These are phyloP conservation scores for Nomada ruficornis DNA, from an alignment of 2,888 invertebrate genomes.

Conservation along the genomic window DNA sequence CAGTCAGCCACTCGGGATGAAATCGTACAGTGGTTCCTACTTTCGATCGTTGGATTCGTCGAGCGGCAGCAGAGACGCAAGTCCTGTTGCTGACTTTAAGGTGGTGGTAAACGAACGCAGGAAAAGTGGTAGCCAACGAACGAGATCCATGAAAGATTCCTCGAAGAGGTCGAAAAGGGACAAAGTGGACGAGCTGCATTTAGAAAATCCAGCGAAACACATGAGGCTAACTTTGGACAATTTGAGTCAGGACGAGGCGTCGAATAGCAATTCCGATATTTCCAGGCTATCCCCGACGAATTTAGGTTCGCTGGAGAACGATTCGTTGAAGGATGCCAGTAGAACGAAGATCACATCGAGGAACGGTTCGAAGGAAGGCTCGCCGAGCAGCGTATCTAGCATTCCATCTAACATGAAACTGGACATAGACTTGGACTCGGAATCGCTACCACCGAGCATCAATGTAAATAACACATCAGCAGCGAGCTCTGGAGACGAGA, in stretches of 20 bases:
- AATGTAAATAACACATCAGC: constrained; percentile 79
- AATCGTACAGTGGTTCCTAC: constrained; percentile 79
- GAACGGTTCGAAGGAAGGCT: constrained; percentile 80
- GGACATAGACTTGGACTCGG: constrained; percentile 80
- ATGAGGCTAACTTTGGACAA: constrained; percentile 78
- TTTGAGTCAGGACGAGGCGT: constrained; percentile 80
- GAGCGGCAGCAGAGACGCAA: constrained; percentile 84
- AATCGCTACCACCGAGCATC: constrained; percentile 74
- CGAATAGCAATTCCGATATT: constrained; percentile 79
- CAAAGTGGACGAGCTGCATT: constrained; percentile 64
- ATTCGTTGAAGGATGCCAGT: constrained; percentile 69
- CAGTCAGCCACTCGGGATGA: constrained; percentile 80
- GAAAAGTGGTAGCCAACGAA: constrained; percentile 72
- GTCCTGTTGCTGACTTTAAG: constrained; percentile 84
- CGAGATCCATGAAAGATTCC: constrained; percentile 70
- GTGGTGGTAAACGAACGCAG: constrained; percentile 73
- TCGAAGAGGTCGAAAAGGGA: constrained; percentile 68
- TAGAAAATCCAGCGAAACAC: constrained; percentile 71
- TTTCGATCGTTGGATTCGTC: constrained; percentile 83
- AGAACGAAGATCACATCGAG: constrained; percentile 72
- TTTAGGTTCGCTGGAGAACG: constrained; percentile 72
- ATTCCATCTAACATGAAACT: constrained; percentile 79
- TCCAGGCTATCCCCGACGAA: constrained; percentile 78
- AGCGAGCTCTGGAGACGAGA: constrained; percentile 81
- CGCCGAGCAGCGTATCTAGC: constrained; percentile 78